These are phyloP conservation scores for Cryptocephalus moraei DNA, from an alignment of 2,888 invertebrate species.

Conservation along the genomic window DNA sequence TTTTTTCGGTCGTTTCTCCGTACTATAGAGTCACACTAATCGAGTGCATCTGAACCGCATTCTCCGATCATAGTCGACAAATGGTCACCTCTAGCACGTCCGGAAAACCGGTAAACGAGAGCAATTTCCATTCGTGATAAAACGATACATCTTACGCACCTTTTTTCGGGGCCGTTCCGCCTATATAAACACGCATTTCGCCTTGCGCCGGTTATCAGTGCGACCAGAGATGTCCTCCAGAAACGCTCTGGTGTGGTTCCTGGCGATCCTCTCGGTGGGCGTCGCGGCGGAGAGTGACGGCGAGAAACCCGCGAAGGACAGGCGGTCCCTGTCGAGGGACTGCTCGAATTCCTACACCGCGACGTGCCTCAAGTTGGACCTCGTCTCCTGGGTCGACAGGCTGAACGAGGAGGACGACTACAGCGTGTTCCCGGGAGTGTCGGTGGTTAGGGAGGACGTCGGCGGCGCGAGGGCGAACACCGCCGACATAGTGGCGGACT, in stretches of 20 bases:
- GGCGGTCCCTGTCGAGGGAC: conserved; percentile 35
- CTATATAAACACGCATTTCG: too few relatives aligned
- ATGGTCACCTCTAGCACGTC: neutral
- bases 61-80: neutral
- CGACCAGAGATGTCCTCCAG: conserved; percentile 1
- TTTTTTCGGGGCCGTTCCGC: too few relatives aligned
- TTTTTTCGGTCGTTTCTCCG: too few relatives aligned
- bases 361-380: conserved; percentile 69
- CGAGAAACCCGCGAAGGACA: conserved; percentile 16
- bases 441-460: conserved; percentile 55
- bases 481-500: conserved; percentile 62
- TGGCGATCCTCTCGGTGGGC: conserved; percentile 6
- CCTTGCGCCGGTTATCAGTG: neutral
- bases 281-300: conserved; percentile 7
- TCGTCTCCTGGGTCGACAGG: conserved; percentile 65
- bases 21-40: neutral
- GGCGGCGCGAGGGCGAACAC: conserved; percentile 42
- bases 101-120: conserved; percentile 11
- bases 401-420: conserved; percentile 60
- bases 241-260: conserved; percentile 7
- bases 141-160: too few relatives aligned
- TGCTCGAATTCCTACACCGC: conserved; percentile 54
- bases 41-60: conserved; percentile 1
- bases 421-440: conserved; percentile 61
- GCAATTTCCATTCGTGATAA: conserved; percentile 17